These are phyloP conservation scores for Corythornis vintsioides DNA, from an alignment of 2,113 vertebrate species.

Conservation along the genomic window DNA sequence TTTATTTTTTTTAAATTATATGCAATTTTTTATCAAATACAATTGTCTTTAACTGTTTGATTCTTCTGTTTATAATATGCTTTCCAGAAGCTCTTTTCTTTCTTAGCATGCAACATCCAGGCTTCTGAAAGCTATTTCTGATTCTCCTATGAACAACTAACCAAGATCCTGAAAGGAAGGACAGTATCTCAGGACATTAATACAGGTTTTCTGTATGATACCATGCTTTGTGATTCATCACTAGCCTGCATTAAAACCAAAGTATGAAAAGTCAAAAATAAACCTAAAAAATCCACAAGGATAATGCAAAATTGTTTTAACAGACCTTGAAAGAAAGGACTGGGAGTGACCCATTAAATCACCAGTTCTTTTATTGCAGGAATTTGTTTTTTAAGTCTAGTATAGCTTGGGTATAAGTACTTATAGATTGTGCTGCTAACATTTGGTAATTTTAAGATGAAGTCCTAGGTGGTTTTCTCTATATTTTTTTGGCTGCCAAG, in stretches of 20 bases:
- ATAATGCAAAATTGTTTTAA: background rate
- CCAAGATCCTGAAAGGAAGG: background rate
- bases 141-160: background rate
- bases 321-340: background rate
- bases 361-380: background rate
- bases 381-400: background rate
- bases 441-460: background rate
- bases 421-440: background rate
- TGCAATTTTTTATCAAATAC: background rate
- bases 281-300: background rate
- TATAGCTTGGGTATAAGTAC: background rate
- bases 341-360: background rate
- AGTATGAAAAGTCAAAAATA: background rate
- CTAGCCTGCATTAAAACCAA: background rate
- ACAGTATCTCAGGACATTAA: background rate
- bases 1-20: background rate
- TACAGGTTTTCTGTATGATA: background rate
- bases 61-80: background rate
- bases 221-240: background rate
- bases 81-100: background rate
- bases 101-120: background rate
- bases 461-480: background rate
- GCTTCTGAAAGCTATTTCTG: background rate
- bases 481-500: background rate
- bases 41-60: background rate